These are phyloP conservation scores for Amphiprion percula DNA, from an alignment of 2,113 vertebrate species.

Conservation along the genomic window DNA sequence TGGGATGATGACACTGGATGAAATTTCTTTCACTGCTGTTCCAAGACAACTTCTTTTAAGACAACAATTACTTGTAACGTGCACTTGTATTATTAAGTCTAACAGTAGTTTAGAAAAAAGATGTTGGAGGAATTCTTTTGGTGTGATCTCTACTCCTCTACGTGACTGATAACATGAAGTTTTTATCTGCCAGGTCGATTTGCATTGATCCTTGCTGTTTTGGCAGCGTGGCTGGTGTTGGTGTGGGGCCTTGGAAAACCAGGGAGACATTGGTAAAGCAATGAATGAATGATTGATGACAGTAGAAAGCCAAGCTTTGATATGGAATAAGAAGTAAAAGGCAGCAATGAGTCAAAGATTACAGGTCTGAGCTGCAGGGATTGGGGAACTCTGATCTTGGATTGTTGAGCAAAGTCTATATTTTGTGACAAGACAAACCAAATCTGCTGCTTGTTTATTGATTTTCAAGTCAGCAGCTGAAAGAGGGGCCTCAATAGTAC, in stretches of 20 bases:
- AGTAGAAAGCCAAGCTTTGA: conserved; percentile 59
- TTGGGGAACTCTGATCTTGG: conserved; percentile 28
- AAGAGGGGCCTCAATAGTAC: conserved; percentile 41
- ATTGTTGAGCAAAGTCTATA: conserved; percentile 24
- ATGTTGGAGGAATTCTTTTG: background rate
- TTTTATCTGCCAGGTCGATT: conserved; percentile 32
- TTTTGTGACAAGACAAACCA: conserved; percentile 40
- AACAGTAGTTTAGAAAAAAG: conserved; percentile 3
- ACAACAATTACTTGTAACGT: conserved; percentile 33
- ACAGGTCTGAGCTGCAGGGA: conserved; percentile 44
- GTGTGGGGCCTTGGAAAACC: conserved; percentile 18
- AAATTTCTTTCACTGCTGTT: conserved; percentile 48
- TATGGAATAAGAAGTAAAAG: conserved; percentile 49
- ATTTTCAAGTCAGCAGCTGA: conserved; percentile 60
- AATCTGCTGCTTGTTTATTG: conserved; percentile 53
- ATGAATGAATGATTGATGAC: conserved; percentile 72
- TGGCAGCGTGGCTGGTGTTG: conserved; percentile 17
- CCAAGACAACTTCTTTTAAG: conserved; percentile 15
- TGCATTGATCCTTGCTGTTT: conserved; percentile 29
- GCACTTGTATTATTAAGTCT: background rate
- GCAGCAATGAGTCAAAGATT: conserved; percentile 65
- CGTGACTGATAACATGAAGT: conserved; percentile 43
- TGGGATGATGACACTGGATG: conserved; percentile 66
- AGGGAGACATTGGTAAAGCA: conserved; percentile 28
- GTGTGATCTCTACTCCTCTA: conserved; percentile 6